Evolutionary conservation across 1,140 invertebrate species (phyloP), one percentile per base, ranked within the genome.

Genomic region (Bombus huntii): DNA sequence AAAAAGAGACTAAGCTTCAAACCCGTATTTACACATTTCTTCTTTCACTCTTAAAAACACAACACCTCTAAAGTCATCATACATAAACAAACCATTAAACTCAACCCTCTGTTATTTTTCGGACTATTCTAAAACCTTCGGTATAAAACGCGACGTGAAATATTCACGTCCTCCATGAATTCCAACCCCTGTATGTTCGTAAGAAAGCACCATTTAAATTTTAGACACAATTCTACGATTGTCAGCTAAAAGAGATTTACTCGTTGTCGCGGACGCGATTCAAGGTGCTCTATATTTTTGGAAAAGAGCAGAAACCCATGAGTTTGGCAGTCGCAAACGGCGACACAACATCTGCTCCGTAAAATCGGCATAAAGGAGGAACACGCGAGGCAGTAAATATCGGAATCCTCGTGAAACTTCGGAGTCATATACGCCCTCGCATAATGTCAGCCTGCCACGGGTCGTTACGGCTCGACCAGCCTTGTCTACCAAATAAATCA

Each of bases 371-470:
- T 88, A 91, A 90, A 87, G 84, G 72, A 81, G 81, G 81, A 59
- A 65, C 89, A 91, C 89, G 90, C 87, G 81, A 88, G 84, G 84
- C 71, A 87, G 87, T 91, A 91, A 91, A 91, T 90, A 91, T 91
- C 78, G 90, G 81, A 90, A 90, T 90, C 85, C 87, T 87, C 84
- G 81, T 88, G 87, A 87, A 87, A 91, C 81, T 91, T 88, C 65
- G 75, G 71, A 90, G 87, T 91, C 89, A 85, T 91, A 87, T 91
- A 91, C 81, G 89, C 81, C 81, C 81, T 81, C 75, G 89, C 77
- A 87, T 90, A 91, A 90, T 91, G 75, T 74, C 42, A 82, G 89
- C 66, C 87, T 86, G 79, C 85, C 81, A 80, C 75, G 73, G 70
- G 57, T 47, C 89, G 89, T 90, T 90, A 90, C 89, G 72, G 53